Conservation (phyloP, 2,113 vertebrate genomes). For the Marmota flaviventris region DNA sequence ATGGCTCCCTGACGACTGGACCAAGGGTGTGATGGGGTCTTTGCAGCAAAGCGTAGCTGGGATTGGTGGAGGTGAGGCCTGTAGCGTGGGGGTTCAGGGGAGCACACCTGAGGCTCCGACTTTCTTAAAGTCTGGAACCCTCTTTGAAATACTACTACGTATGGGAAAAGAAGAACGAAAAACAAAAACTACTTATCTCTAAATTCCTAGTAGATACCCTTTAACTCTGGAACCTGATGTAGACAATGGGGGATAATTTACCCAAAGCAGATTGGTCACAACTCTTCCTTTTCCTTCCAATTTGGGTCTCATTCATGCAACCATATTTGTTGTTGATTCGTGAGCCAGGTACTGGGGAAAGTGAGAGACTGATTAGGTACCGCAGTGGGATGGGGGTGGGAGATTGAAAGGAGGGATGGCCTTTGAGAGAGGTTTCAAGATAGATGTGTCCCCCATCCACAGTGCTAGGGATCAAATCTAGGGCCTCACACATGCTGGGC, state of each 20-base stretch:
- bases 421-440: slow-evolving; percentile 5
- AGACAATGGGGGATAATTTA: slow-evolving; percentile 5
- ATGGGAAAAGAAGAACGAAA: not conserved
- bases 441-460: too few relatives aligned
- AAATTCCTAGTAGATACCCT: not conserved
- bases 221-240: not conserved
- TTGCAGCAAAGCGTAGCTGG: accelerated
- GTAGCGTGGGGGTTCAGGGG: accelerated
- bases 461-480: not conserved
- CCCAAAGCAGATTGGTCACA: not conserved
- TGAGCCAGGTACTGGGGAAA: not conserved
- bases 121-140: not conserved
- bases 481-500: not conserved
- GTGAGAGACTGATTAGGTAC: not conserved
- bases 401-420: not conserved
- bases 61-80: not conserved
- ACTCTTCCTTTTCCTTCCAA: slow-evolving; percentile 11
- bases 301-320: not conserved
- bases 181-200: not conserved
- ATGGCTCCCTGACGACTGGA: not conserved
- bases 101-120: not conserved
- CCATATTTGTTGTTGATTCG: not conserved
- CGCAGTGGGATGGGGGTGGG: not conserved
- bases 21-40: not conserved
- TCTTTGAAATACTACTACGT: not conserved